phyloP scores from a whole-genome alignment of 2,113 vertebrate species.

The Alethe castanea region DNA sequence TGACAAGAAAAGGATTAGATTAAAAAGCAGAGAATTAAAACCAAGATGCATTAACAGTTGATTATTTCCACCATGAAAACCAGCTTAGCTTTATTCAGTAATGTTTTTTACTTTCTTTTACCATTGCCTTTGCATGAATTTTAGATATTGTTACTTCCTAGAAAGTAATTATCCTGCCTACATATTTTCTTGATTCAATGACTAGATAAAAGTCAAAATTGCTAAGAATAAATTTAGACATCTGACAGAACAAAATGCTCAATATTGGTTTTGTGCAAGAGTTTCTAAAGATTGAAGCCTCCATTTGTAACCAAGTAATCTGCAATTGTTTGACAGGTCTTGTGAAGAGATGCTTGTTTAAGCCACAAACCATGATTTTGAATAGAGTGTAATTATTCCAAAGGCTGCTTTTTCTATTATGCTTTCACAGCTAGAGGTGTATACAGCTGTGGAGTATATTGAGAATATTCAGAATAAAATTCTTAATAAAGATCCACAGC shows the following conservation, averaged over 20 bases:
- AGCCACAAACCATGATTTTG: background rate
- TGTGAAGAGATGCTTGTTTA: background rate
- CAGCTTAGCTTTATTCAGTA: background rate
- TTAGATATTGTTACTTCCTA: background rate
- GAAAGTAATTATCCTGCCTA: background rate
- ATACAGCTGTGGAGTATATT: background rate
- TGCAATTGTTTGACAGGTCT: background rate
- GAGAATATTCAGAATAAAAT: background rate
- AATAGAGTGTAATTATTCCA: background rate
- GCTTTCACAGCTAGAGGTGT: background rate
- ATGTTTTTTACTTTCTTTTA: background rate
- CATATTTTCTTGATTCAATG: background rate
- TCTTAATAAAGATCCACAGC: background rate
- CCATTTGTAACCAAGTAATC: background rate
- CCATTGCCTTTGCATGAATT: background rate
- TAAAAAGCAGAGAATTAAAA: background rate
- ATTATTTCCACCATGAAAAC: background rate
- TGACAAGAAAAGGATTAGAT: background rate
- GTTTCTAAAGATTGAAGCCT: background rate
- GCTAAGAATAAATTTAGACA: background rate
- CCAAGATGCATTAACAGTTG: background rate
- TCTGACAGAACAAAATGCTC: background rate
- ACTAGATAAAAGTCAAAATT: background rate
- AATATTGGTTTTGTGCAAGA: background rate
- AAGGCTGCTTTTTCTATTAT: background rate